These are phyloP conservation scores for Addax nasomaculatus DNA, from an alignment of 2,113 vertebrate species.

Conservation along the genomic window DNA sequence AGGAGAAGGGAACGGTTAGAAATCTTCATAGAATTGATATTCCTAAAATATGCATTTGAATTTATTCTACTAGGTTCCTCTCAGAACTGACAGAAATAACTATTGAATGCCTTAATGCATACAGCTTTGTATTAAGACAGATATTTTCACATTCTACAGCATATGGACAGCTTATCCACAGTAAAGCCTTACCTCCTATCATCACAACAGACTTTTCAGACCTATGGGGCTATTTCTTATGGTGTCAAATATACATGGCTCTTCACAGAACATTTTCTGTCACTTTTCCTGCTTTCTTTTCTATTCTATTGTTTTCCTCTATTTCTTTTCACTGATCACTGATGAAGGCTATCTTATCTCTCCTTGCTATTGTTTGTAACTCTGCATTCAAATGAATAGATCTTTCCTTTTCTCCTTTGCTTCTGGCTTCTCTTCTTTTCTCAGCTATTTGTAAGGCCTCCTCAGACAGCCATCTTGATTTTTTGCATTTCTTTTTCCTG, in stretches of 20 bases:
- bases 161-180: background rate
- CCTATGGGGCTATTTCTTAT: background rate
- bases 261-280: background rate
- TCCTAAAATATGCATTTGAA: background rate
- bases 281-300: background rate
- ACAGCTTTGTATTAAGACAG: background rate
- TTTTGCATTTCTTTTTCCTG: background rate
- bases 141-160: background rate
- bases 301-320: background rate
- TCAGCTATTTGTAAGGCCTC: background rate
- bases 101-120: background rate
- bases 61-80: background rate
- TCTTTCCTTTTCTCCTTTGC: background rate
- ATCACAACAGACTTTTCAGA: background rate
- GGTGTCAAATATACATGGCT: background rate
- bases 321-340: background rate
- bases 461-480: background rate
- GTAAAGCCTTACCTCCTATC: background rate
- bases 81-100: background rate
- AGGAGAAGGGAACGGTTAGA: background rate
- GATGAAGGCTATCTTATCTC: background rate
- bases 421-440: background rate
- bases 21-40: background rate
- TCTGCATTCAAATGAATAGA: background rate
- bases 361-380: background rate